Evolutionary conservation across 2,113 vertebrate species (phyloP).

Genomic region (Clarias macrocephalus): DNA sequence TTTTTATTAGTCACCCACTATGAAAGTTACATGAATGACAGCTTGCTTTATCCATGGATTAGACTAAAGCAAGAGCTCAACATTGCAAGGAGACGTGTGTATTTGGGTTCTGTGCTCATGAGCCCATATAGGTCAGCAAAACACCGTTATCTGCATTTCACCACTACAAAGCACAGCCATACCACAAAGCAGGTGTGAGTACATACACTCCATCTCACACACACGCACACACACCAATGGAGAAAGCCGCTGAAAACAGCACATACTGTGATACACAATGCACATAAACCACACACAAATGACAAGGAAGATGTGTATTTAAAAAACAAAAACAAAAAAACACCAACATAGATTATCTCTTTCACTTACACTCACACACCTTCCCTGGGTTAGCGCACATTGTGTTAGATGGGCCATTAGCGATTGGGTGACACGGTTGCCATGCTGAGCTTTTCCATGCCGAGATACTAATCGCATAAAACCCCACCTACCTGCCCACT

Average conservation of each 20-base stretch:
- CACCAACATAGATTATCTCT: not conserved
- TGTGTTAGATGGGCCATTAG: slow-evolving; percentile 50
- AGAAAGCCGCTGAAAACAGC: slow-evolving; percentile 15
- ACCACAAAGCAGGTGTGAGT: slow-evolving; percentile 41
- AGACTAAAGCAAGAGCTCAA: slow-evolving; percentile 2
- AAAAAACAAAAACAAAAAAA: not conserved
- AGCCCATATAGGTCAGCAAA: not conserved
- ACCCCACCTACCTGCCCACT: slow-evolving; percentile 76
- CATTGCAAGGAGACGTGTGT: not conserved
- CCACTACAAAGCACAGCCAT: slow-evolving; percentile 49
- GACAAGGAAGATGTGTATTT: slow-evolving; percentile 5
- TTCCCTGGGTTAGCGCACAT: slow-evolving; percentile 40
- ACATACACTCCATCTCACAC: not conserved
- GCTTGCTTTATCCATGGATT: not conserved
- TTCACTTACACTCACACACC: slow-evolving; percentile 6
- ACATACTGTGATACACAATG: not conserved
- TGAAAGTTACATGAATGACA: not conserved
- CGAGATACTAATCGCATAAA: slow-evolving; percentile 62
- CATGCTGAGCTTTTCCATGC: slow-evolving; percentile 73
- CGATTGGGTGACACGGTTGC: slow-evolving; percentile 59
- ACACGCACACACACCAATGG: slow-evolving; percentile 28
- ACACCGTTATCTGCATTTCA: slow-evolving; percentile 33
- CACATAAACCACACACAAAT: slow-evolving; percentile 55
- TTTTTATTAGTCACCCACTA: not conserved
- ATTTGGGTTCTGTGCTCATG: slow-evolving; percentile 1